These are phyloP conservation scores for Melitaea cinxia DNA, from an alignment of 1,140 invertebrate genomes.

Conservation along the genomic window DNA sequence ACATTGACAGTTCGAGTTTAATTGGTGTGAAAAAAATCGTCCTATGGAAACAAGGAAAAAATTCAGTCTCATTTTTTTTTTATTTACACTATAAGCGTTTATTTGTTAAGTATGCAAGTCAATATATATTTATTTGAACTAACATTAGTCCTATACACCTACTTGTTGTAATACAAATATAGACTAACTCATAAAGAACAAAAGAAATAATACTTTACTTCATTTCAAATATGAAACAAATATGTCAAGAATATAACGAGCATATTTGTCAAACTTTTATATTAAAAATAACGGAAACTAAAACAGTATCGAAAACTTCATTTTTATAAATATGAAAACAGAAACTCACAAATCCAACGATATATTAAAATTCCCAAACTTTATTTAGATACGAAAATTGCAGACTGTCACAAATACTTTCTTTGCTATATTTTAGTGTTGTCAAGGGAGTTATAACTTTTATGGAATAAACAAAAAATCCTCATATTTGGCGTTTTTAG, in stretches of 20 bases:
- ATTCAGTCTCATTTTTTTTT: too few species aligned
- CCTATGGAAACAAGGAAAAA: too few species aligned
- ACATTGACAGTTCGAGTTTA: too few species aligned
- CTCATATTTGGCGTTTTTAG: background rate
- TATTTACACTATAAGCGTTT: too few species aligned
- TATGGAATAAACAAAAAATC: conserved; percentile 31
- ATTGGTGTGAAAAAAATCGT: too few species aligned
- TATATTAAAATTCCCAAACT: conserved; percentile 17
- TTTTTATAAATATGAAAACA: background rate
- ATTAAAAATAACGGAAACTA: conserved; percentile 1
- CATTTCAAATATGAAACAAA: background rate
- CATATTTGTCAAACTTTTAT: conserved; percentile 3
- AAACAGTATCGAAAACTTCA: background rate
- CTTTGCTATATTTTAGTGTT: conserved; percentile 7
- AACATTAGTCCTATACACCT: too few species aligned
- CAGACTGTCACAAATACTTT: conserved; percentile 8
- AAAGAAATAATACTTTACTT: too few species aligned
- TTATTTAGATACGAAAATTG: conserved; percentile 15
- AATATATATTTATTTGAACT: too few species aligned
- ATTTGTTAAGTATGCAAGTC: too few species aligned
- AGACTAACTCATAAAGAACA: too few species aligned
- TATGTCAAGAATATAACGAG: background rate
- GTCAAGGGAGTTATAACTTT: conserved; percentile 27
- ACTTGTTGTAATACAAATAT: too few species aligned
- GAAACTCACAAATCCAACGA: background rate